Base-by-base conservation (phyloP, 2,113 vertebrate genomes). In the Onychorhynchus coronatus region DNA sequence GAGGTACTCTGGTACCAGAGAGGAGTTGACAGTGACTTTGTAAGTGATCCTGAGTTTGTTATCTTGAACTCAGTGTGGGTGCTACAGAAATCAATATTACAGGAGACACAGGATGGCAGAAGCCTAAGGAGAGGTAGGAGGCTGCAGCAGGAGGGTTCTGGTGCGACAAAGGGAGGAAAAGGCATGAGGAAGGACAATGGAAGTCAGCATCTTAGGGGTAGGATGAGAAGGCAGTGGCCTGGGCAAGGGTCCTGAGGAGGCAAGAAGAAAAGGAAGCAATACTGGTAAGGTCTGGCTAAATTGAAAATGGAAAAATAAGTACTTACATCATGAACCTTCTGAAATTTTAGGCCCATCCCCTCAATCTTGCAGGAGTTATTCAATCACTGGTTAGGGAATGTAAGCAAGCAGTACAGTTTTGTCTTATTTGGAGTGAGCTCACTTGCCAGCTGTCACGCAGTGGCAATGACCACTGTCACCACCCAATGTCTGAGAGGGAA, bases 181-280 rank as follows among this genome's bases (percentile, higher is more conserved):
- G 5, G 10, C 41, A 17, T 0, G 6, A 67, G 16, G 8, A 72
- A 66, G 12, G 42, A n/a, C 0, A 0, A 65, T 35, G 22, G 6
- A 75, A 82, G 37, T 33, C 7, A 75, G 42, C 8, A 96, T 0
- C 39, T 74, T 3, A 2, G 7, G 16, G 12, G 4, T 37, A 49
- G 62, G 27, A 27, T 63, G 28, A 56, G 41, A 82, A 82, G 33
- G 18, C 25, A 63, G 25, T 33, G 11, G 4, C 11, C 39, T 85
- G 44, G n/a, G 12, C 42, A 93, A 56, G 19, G 21, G 27, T 91
- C 10, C 12, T 55, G 23, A 50, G 39, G 16, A 39, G 27, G 33
- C 11, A 31, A 65, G 6, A 22, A n/a, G 49, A 39, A 81, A 47
- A 55, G 7, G 44, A 79, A 61, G 8, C 11, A 89, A 12, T 10